Evolutionary conservation across 2,797 vertebrate species (phyloP), one percentile per base, ranked within the genome.

Genomic region (Lagocephalus sceleratus): DNA sequence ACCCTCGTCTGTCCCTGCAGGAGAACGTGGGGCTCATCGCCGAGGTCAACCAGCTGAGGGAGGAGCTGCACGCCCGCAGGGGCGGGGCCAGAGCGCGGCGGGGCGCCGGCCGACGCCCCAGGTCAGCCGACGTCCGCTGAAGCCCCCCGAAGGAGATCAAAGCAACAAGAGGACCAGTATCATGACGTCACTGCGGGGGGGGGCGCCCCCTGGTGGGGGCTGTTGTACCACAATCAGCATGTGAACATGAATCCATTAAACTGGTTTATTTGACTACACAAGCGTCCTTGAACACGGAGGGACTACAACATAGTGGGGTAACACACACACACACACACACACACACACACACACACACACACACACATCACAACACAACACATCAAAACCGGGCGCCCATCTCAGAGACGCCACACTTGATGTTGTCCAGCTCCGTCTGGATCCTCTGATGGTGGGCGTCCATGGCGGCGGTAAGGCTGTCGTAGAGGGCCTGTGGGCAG

Each of bases 11-110:
- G 45, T 0, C n/a, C 53, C 20, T 54, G 49, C 87, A 98, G 97
- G 94, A 97, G 79, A 98, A 98, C 0, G 70, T 92, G 51, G 82
- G 75, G 51, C 87, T 97, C 60, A 93, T 96, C 45, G 90, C 92
- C 21, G 94, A 94, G 76, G 92, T 95, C 48, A 97, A 97, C 40
- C 80, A 94, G 3, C 82, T 96, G 71, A 60, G 93, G 1, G 83
- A 84, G 59, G 94, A 97, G 62, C 84, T 97, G 74, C 86, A 74
- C 44, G 16, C 75, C 19, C 73, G 78, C 9, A 90, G 83, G 3
- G 58, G 64, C 5, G 90, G 91, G 66, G 60, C 90, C 29, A 91
- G 87, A 52, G 82, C 91, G 15, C 29, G 7, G 1, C 38, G 0
- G 10, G 32, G 32, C 0, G 14, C 32, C 32, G 14, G 26, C 5